Conservation (phyloP, 2,113 vertebrate genomes). For the Hypanus sabinus region DNA sequence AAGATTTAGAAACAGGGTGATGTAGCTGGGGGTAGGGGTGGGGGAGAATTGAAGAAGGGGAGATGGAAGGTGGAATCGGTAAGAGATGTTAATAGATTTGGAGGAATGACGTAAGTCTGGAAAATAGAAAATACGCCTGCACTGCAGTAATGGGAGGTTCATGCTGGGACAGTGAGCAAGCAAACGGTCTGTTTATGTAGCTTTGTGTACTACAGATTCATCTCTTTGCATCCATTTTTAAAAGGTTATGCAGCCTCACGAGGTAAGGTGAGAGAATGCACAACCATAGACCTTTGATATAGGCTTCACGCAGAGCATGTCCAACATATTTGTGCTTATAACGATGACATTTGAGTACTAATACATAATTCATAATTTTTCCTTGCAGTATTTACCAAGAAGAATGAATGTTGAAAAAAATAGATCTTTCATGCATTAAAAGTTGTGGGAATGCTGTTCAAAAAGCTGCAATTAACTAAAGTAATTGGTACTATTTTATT, state of each 20-base stretch:
- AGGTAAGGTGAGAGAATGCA: not conserved
- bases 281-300: not conserved
- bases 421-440: not conserved
- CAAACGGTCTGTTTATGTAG: constrained; percentile 7
- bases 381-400: not conserved
- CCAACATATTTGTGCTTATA: constrained; percentile 37
- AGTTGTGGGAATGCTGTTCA: not conserved
- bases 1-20: not conserved
- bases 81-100: not conserved
- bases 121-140: not conserved
- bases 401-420: not conserved
- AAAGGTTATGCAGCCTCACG: constrained; percentile 9
- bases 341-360: constrained; percentile 38
- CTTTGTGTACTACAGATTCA: constrained; percentile 21
- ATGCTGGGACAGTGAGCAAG: not conserved
- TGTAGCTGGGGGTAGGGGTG: no score
- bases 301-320: not conserved
- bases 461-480: not conserved
- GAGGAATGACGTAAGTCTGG: not conserved
- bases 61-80: not conserved
- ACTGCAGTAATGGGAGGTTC: not conserved
- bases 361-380: constrained; percentile 43
- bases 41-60: not conserved
- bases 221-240: not conserved
- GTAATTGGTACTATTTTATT: not conserved